These are phyloP conservation scores for Poeciliopsis infans DNA, from an alignment of 2,797 vertebrate genomes.

Conservation along the genomic window DNA sequence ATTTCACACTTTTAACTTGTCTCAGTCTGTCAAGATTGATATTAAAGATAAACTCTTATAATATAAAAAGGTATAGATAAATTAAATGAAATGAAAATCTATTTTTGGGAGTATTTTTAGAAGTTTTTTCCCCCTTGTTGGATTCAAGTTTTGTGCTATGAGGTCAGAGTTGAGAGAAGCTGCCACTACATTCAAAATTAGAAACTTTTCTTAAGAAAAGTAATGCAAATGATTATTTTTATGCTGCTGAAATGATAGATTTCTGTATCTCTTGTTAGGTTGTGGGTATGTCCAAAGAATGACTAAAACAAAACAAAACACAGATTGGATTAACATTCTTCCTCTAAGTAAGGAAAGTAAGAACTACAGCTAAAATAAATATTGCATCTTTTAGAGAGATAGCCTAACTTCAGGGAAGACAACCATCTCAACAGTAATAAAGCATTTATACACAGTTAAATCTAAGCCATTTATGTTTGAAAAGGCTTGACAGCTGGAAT, in stretches of 20 bases:
- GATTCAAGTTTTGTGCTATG: background rate
- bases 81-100: background rate
- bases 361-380: background rate
- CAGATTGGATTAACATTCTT: background rate
- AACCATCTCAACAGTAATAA: constrained; percentile 1
- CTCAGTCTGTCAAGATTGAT: background rate
- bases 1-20: background rate
- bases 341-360: background rate
- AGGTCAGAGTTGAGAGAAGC: background rate
- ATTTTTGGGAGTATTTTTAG: background rate
- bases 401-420: background rate
- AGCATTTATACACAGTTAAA: background rate
- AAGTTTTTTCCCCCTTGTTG: background rate
- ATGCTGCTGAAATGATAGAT: background rate
- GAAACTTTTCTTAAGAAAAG: background rate
- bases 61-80: background rate
- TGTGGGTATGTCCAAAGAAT: background rate
- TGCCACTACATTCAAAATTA: background rate
- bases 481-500: background rate
- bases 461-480: background rate
- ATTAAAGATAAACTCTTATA: background rate
- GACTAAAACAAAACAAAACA: background rate
- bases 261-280: background rate
- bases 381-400: background rate
- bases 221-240: background rate